A percentile compares a stretch with the other conserved stretches of the same genome.
Evolutionary conservation across 1,140 invertebrate species (phyloP).

Genomic region (Saccostrea echinata): DNA sequence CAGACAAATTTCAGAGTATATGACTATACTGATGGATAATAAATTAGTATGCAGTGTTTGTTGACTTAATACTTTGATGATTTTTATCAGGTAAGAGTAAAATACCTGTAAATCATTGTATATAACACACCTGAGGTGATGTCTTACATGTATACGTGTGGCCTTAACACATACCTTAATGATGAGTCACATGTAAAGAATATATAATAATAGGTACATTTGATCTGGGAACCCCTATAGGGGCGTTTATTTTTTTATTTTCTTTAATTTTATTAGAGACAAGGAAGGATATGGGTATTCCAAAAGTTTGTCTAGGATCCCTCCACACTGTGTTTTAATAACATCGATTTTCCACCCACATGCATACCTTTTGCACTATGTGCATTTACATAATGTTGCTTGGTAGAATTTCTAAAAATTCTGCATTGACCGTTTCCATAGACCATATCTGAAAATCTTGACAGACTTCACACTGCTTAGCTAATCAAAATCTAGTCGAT

Average conservation of each 20-base stretch:
- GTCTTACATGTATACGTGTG: slow-evolving; percentile 5
- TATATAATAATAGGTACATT: slow-evolving; percentile 12
- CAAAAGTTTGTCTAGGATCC: neutral
- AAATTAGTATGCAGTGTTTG: neutral
- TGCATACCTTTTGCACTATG: slow-evolving; percentile 22
- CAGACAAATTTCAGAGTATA: neutral
- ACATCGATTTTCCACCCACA: neutral
- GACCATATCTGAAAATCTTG: neutral
- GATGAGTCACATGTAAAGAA: neutral
- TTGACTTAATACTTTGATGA: neutral
- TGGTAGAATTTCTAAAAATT: neutral
- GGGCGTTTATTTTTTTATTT: neutral
- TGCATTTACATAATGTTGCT: slow-evolving; percentile 11
- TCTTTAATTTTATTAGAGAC: neutral
- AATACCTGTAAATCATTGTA: slow-evolving; percentile 6
- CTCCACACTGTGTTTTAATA: neutral
- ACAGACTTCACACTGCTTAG: neutral
- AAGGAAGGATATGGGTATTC: neutral
- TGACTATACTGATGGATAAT: neutral
- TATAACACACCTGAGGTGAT: neutral
- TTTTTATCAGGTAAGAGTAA: neutral
- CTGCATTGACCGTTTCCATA: neutral
- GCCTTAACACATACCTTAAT: neutral
- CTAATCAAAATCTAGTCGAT: neutral
- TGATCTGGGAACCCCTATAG: neutral